Conservation (phyloP, 2,113 vertebrate genomes). For the Geococcyx californianus region DNA sequence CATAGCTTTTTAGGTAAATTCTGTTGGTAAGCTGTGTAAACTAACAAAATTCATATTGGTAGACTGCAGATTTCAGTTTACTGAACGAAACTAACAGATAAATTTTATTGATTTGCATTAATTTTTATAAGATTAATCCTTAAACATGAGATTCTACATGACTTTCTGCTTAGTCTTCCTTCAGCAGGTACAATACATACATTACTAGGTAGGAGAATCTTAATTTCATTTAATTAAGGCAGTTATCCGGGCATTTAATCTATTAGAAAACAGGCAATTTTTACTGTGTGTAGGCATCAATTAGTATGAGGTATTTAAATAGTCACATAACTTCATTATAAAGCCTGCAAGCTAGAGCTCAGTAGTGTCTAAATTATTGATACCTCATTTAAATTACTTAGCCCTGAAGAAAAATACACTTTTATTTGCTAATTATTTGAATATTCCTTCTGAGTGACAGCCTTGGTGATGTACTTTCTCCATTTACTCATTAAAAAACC, state of each 20-base stretch:
- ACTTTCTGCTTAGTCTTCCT: not conserved
- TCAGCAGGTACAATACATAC: not conserved
- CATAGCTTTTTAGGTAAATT: not conserved
- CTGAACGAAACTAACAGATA: not conserved
- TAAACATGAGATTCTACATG: not conserved
- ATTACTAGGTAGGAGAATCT: not conserved
- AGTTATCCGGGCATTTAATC: not conserved
- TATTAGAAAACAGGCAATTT: slow-evolving; percentile 2
- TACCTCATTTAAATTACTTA: not conserved
- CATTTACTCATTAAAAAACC: not conserved
- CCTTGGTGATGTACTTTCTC: not conserved
- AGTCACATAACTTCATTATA: not conserved
- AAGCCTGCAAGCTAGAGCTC: not conserved
- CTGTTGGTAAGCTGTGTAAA: not conserved
- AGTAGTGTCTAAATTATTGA: not conserved
- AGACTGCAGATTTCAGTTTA: not conserved
- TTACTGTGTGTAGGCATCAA: not conserved
- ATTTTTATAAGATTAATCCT: not conserved
- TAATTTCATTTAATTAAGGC: not conserved
- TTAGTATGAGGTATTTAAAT: slow-evolving; percentile 5
- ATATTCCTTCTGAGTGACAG: not conserved
- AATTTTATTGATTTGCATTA: not conserved
- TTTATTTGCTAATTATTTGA: not conserved
- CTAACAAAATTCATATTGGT: not conserved
- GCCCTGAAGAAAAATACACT: not conserved